Evolutionary conservation across 2,888 invertebrate species (phyloP), one percentile per base, ranked within the genome.

Genomic region (Orgyia antiqua): DNA sequence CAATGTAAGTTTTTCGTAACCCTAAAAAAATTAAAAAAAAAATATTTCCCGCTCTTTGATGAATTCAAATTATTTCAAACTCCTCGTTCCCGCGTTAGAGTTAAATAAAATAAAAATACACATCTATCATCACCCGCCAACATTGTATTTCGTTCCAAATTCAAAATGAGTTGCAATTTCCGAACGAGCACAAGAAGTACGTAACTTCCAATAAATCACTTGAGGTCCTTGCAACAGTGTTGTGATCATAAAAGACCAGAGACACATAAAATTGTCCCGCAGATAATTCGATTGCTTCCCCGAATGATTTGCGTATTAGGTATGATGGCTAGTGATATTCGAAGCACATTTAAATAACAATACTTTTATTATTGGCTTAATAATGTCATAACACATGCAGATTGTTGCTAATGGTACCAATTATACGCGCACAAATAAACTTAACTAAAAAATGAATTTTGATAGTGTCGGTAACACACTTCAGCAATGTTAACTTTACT

Each of bases 241-340:
- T 51, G 62, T 39, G 36, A 36, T 39, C 45, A 46, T 52, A 52
- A 52, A 52, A 36, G 25, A 29, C 31, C 27, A 43, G 48, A 54
- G 49, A 55, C 45, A 54, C 51, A 51, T 62, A 62, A 73, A 75
- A 73, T 76, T 69, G 58, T 66, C 58, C 60, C 60, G 55, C 48
- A 64, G 75, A 74, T 76, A 73, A 75, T 75, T 73, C 74, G 74
- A 76, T 76, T 60, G 71, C 38, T 76, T 75, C 75, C 42, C 44
- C 56, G 76, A 75, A 74, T 58, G 56, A 51, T 57, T 61, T 67
- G 40, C 33, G 26, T 41, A 25, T 26, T 25, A n/a, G n/a, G n/a
- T n/a, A 26, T 26, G 20, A 15, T 31, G 25, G 29, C 26, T 26
- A 29, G 11, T 25, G 27, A 39, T 29, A 15, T 15, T 15, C 6